These are phyloP conservation scores for Cephus pulcher DNA, from an alignment of 2,888 invertebrate species.

Conservation along the genomic window DNA sequence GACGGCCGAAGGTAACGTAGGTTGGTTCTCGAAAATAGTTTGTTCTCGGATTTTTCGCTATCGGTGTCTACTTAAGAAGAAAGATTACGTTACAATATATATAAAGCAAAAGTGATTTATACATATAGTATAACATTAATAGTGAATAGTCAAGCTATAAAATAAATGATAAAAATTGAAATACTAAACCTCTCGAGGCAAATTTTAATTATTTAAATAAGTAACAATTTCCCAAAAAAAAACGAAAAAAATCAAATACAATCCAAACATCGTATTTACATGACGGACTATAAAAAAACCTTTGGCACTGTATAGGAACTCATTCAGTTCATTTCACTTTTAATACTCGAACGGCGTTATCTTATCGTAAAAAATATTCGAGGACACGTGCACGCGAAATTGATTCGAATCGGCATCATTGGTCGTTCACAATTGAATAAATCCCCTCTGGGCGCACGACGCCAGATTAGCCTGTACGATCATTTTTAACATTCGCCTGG, in stretches of 20 bases:
- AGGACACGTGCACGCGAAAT: slow-evolving; percentile 6
- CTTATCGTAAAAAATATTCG: slow-evolving; percentile 3
- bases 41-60: too few species aligned
- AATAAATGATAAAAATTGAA: too few species aligned
- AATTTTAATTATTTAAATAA: too few species aligned
- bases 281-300: neutral
- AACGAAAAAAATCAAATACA: neutral
- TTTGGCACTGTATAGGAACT: slow-evolving; percentile 28
- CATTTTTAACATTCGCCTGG: slow-evolving; percentile 45
- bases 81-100: too few species aligned
- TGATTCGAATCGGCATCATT: slow-evolving; percentile 23
- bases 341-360: neutral
- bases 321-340: neutral
- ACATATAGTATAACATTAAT: too few species aligned
- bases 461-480: slow-evolving; percentile 20
- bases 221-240: neutral
- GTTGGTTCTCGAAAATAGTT: too few species aligned
- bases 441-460: slow-evolving; percentile 43
- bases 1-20: too few species aligned
- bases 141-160: too few species aligned
- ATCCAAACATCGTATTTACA: neutral
- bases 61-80: too few species aligned
- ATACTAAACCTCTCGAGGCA: too few species aligned
- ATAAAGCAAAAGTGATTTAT: too few species aligned
- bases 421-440: slow-evolving; percentile 56